Percentiles rank a stretch among this genome's conserved stretches.
Conservation (phyloP, 2,888 invertebrate genomes). For the Esperia sulphurella region DNA sequence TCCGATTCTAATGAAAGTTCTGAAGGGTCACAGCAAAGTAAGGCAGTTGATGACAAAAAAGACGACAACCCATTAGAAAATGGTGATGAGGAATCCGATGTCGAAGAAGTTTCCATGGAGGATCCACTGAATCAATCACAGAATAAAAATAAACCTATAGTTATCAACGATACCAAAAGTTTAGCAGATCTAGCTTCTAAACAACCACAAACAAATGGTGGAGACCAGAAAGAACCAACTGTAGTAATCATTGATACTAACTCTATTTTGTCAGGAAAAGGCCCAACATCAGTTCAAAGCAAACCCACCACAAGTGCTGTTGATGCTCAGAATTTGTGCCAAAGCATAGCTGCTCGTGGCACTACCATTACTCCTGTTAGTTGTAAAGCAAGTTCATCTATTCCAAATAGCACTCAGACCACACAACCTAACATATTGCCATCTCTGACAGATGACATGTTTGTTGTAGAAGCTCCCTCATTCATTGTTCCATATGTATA, state of each 20-base stretch:
- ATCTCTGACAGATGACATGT: slow-evolving; percentile 94
- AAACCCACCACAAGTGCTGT: slow-evolving; percentile 43
- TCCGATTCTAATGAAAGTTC: slow-evolving; percentile 78
- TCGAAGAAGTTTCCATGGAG: slow-evolving; percentile 81
- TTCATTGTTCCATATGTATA: slow-evolving; percentile 96
- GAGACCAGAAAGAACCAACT: slow-evolving; percentile 85
- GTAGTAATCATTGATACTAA: slow-evolving; percentile 93
- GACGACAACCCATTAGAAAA: slow-evolving; percentile 74
- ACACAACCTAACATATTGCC: slow-evolving; percentile 81
- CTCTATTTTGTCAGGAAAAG: slow-evolving; percentile 76
- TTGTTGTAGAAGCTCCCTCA: slow-evolving; percentile 94
- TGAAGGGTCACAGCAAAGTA: slow-evolving; percentile 72
- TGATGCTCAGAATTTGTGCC: slow-evolving; percentile 64
- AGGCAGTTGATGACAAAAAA: slow-evolving; percentile 75
- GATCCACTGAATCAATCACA: slow-evolving; percentile 80
- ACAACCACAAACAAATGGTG: slow-evolving; percentile 55
- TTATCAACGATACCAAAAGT: slow-evolving; percentile 86
- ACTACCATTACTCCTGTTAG: slow-evolving; percentile 78
- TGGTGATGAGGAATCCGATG: slow-evolving; percentile 55
- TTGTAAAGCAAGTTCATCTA: slow-evolving; percentile 34
- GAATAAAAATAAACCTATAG: slow-evolving; percentile 72
- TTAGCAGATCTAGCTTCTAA: slow-evolving; percentile 85
- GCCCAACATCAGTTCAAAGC: slow-evolving; percentile 30
- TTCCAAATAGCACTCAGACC: slow-evolving; percentile 20
- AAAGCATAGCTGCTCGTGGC: slow-evolving; percentile 71